Evolutionary conservation across 2,113 vertebrate genomes (phyloP), one percentile per base, ranked within the genome.

Genomic region (Poecilia latipinna): DNA sequence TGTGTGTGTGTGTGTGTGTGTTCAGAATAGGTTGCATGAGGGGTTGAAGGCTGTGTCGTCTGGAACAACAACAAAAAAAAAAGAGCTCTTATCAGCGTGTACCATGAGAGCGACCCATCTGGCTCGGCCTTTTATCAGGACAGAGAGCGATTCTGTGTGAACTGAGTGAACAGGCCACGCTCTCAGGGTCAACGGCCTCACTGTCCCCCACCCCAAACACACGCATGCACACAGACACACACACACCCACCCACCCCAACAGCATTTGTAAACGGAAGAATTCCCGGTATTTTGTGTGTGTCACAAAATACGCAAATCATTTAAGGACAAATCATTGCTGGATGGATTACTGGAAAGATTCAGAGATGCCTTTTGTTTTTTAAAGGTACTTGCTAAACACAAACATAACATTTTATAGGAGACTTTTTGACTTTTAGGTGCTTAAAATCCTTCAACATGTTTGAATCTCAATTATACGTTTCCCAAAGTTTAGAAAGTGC

Each of bases 21-120:
- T 72, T 82, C 61, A 51, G 62, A 51, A 62, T 42, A 29, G 68
- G 24, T n/a, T 72, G 68, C 37, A 54, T 65, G 33, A 24, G 75
- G 72, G 82, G 80, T 81, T 89, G 86, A 91, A 90, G 89, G 89
- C 78, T 82, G 62, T 78, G 70, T 65, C 22, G 54, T 86, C 68
- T 81, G 74, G 69, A 63, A 71, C 74, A 57, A 8, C 5, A 8
- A 51, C 6, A 54, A 22, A 24, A 57, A 24, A 57, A 57, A 57
- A 44, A 42, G 72, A 76, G 64, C n/a, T 44, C 82, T 88, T 91
- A 91, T 93, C 87, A 70, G 79, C 31, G 29, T 82, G 77, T 33
- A 75, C 68, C 78, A 63, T 78, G 84, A 83, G 80, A 82, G 70
- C 17, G 15, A 13, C 75, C 68, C 87, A 78, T 81, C 82, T 89